A percentile compares a stretch with the other conserved stretches of the same genome.
These are phyloP conservation scores for Sycon ciliatum DNA, from an alignment of 37 sponge, comb jelly and placozoan species.

Conservation along the genomic window DNA sequence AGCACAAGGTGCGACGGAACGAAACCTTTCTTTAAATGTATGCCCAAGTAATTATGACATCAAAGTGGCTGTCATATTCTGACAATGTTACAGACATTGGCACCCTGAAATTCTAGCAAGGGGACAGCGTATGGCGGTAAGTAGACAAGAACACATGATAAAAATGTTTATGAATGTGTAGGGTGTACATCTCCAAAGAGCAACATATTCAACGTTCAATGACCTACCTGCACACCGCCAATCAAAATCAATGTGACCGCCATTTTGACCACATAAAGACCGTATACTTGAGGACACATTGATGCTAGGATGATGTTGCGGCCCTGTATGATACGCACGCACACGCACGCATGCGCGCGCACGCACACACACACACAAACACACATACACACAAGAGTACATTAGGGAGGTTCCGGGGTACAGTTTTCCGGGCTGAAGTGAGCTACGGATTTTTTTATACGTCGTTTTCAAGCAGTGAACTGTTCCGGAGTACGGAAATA, in stretches of 20 bases:
- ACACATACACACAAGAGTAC: no score
- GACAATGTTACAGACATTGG: no score
- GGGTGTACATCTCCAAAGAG: no score
- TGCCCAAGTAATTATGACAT: background rate
- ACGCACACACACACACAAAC: slow-evolving; percentile 2
- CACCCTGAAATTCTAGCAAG: no score
- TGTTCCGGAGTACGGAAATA: no score
- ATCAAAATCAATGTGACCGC: slow-evolving; percentile 60
- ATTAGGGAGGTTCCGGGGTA: no score
- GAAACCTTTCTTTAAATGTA: background rate
- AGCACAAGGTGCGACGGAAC: background rate
- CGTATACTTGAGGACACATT: slow-evolving; percentile 86
- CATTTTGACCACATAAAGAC: slow-evolving; percentile 73
- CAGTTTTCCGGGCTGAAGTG: no score
- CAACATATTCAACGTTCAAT: background rate
- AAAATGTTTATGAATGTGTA: no score
- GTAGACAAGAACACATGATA: no score
- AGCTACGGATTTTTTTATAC: background rate
- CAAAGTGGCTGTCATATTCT: no score
- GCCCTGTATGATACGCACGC: slow-evolving; percentile 29
- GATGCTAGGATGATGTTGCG: slow-evolving; percentile 67
- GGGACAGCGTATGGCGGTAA: no score
- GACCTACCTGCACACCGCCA: slow-evolving; percentile 66
- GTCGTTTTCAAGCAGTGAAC: no score
- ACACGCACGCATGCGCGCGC: background rate